Evolutionary conservation across 2,797 vertebrate genomes (phyloP).

Genomic region (Pangasius mekongensis): DNA sequence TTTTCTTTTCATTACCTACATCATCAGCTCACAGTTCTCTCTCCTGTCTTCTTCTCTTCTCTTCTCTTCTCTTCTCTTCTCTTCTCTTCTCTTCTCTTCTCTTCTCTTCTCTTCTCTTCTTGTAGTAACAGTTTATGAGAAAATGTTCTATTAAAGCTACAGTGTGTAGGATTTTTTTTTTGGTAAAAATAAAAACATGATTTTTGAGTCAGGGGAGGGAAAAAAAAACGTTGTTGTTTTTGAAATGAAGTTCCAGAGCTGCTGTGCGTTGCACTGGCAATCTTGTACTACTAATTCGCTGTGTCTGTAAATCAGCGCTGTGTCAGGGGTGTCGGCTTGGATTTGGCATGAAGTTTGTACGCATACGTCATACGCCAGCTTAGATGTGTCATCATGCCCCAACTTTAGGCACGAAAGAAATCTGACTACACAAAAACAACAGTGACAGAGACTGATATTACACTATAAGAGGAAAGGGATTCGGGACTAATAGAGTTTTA

Average conservation of each 20-base stretch:
- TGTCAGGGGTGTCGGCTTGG: neutral
- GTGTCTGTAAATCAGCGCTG: neutral
- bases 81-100: constrained; percentile 44
- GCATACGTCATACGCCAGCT: neutral
- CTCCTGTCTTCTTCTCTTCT: constrained; percentile 57
- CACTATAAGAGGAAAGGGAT: neutral
- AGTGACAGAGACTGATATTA: neutral
- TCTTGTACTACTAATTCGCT: neutral
- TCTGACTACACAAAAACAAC: neutral
- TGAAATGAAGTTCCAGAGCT: neutral
- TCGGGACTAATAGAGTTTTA: neutral
- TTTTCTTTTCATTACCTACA: constrained; percentile 56
- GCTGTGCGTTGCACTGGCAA: neutral
- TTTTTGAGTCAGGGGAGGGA: neutral
- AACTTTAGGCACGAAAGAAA: neutral
- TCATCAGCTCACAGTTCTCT: constrained; percentile 71
- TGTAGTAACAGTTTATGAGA: neutral
- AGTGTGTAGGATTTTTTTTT: constrained; percentile 1
- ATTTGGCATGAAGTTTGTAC: neutral
- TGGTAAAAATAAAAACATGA: neutral
- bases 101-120: constrained; percentile 7
- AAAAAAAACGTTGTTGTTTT: neutral
- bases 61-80: constrained; percentile 53
- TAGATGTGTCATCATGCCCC: neutral
- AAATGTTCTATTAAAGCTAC: constrained; percentile 35